Evolutionary conservation across 2,888 invertebrate species (phyloP).

Genomic region (Calameuta filiformis): DNA sequence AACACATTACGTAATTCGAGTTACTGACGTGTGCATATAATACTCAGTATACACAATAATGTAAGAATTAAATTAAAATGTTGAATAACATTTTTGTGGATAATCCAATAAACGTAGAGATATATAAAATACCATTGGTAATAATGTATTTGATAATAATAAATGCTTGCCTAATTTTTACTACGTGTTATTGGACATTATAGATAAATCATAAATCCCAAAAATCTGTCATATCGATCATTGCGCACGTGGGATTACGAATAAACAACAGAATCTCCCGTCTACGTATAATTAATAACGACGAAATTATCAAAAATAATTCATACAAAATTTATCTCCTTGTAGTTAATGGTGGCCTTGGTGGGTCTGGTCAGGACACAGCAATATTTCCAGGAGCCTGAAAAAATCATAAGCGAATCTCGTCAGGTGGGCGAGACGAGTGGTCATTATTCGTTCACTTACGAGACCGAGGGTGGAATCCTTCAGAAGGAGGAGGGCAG

Average conservation of each 20-base stretch:
- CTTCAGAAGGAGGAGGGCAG: slow-evolving; percentile 56
- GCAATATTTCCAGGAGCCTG: slow-evolving; percentile 57
- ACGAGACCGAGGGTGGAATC: slow-evolving; percentile 63
- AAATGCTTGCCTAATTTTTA: not conserved
- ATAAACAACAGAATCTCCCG: not conserved
- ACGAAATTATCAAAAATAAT: not conserved
- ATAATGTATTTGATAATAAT: not conserved
- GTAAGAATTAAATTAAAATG: not conserved
- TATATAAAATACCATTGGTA: not conserved
- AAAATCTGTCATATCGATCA: not conserved
- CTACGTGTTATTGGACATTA: not conserved
- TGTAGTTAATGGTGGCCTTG: slow-evolving; percentile 45
- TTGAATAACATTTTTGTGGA: not conserved
- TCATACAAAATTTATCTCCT: slow-evolving; percentile 12
- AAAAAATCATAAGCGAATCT: slow-evolving; percentile 53
- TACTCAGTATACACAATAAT: not conserved
- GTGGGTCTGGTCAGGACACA: slow-evolving; percentile 41
- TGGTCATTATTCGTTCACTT: slow-evolving; percentile 58
- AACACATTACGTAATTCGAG: not conserved
- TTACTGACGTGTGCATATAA: not conserved
- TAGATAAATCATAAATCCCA: not conserved
- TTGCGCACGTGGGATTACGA: not conserved
- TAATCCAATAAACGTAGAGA: not conserved
- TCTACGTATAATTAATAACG: not conserved
- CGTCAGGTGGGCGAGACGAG: slow-evolving; percentile 56